These are phyloP conservation scores for Leucophora obtusa DNA, from an alignment of 2,888 invertebrate genomes.

Conservation along the genomic window DNA sequence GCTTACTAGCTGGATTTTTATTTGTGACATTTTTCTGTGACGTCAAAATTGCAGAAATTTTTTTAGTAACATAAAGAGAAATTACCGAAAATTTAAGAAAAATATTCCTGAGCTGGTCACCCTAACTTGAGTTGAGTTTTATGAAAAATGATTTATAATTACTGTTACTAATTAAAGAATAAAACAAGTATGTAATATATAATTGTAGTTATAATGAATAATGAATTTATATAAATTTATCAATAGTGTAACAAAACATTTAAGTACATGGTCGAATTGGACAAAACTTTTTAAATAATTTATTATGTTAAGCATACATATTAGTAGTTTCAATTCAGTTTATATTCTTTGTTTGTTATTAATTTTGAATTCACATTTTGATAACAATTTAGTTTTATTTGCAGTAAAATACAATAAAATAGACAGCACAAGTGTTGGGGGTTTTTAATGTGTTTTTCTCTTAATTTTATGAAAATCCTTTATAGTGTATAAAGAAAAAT, in stretches of 20 bases:
- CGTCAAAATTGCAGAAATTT: not conserved
- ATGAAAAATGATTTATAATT: not conserved
- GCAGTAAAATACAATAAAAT: conserved; percentile 58
- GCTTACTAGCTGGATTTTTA: too few species aligned
- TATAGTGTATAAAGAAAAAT: conserved; percentile 97
- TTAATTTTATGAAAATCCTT: conserved; percentile 83
- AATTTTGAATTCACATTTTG: conserved; percentile 49
- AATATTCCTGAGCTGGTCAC: conserved; percentile 59
- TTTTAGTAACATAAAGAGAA: not conserved
- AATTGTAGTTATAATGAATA: not conserved
- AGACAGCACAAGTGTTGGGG: conserved; percentile 46
- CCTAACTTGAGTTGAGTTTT: conserved; percentile 66
- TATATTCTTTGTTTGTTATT: conserved; percentile 56
- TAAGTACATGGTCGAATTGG: not conserved
- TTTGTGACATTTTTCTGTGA: not conserved
- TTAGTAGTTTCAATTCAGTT: conserved; percentile 28
- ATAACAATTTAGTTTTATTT: conserved; percentile 55
- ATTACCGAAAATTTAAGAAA: conserved; percentile 43
- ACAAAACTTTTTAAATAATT: conserved; percentile 19
- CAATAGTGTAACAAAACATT: conserved; percentile 8
- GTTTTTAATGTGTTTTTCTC: conserved; percentile 28
- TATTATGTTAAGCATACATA: conserved; percentile 17
- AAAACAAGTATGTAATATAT: not conserved
- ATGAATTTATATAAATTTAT: conserved; percentile 43
- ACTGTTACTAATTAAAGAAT: not conserved